Base-by-base conservation (phyloP, 2,113 vertebrate genomes). In the Dipodomys ordii region DNA sequence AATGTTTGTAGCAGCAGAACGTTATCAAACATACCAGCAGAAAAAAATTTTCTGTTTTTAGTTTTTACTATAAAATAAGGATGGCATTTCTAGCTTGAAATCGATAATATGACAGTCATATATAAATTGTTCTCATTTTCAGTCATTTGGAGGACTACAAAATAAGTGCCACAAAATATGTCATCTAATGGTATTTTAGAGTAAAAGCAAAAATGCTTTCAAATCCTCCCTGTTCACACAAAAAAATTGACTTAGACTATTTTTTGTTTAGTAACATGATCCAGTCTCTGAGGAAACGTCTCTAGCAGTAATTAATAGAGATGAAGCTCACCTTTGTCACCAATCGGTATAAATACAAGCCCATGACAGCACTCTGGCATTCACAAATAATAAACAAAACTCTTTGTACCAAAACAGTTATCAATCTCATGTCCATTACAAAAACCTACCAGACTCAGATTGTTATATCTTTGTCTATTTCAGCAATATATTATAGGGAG, bases 71-170 rank as follows among this genome's bases (percentile, higher is more conserved):
- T 62, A 57, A 18, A 57, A 57, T 57, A 57, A 57, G 12, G 15
- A 57, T 57, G 53, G 53, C 12, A 57, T 57, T 57, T 64, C 73
- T 83, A 53, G 15, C 49, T 28, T 4, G n/a, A 25, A 81, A 64
- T 68, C 23, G 49, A 46, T 13, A 32, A 69, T 65, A 30, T 67
- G 16, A 49, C 7, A 18, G 57, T 78, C 13, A 44, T 0, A 44
- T 81, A 16, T 88, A 32, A 22, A 79, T 92, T 92, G 79, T 53
- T 92, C 88, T 88, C 74, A 32, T 4, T 85, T 87, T 89, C 27
- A 5, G 53, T 64, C 60, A 68, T 83, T 80, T n/a, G n/a, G 18
- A 69, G 2, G 74, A 46, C 83, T 60, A 46, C 16, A 57, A 57
- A 57, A 57, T 20, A 2, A 12, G 3, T 39, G 23, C 25, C n/a